Base-by-base conservation (phyloP, 2,113 vertebrate genomes). In the Tachysurus fulvidraco region DNA sequence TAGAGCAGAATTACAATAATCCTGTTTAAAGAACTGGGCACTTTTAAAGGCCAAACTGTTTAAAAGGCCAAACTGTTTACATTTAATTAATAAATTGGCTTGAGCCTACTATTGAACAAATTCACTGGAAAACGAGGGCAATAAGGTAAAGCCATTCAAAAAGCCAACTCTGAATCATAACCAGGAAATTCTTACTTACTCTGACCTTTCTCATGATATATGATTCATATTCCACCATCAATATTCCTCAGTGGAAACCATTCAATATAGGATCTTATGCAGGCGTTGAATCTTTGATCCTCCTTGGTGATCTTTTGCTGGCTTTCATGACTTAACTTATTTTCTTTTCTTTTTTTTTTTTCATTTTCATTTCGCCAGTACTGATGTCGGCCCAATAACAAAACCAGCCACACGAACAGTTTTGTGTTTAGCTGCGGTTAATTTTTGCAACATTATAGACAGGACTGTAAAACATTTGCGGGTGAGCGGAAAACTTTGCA, bases 151-250 rank as follows among this genome's bases (percentile, higher is more conserved):
- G 83, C 62, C 28, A 80, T 80, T 88, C 16, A 54, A 76, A 81
- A 71, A 46, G 79, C 10, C 78, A 86, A 67, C 16, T 57, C 28
- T 65, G 67, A 83, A 78, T 89, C 84, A 82, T 86, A 85, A 90
- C 85, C 88, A 90, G 89, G 89, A 87, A 91, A 89, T 88, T 81
- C 78, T 85, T 86, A 90, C 91, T 92, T 90, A 88, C 91, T 92
- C 89, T 84, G 91, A 91, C 59, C 25, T 59, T 81, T 88, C 87
- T 90, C 89, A 91, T 89, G 86, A 90, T 91, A 89, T 85, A 7
- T 90, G 90, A 91, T 92, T 94, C 90, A 91, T 82, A 89, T 94
- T 93, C 93, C 87, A 91, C 91, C 92, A 89, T 50, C 81, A 1
- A n/a, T 88, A 54, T 89, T 89, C 90, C 91, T 91, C 81, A 92